Conservation (phyloP, 1,140 invertebrate species). For the Drosophila littoralis region DNA sequence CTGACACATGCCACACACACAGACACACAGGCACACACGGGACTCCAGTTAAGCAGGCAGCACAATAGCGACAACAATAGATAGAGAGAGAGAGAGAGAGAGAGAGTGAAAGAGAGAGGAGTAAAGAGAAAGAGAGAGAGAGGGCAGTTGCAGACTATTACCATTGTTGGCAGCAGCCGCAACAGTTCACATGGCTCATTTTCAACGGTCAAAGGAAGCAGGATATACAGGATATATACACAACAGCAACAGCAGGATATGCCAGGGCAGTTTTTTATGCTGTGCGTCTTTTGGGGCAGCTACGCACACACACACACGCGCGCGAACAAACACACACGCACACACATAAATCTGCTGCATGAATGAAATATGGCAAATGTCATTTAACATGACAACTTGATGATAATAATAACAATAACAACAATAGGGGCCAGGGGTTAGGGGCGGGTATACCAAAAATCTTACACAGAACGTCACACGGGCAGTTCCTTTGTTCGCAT, state of each 20-base stretch:
- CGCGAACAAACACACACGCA: conserved; percentile 8
- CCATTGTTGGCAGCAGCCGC: conserved; percentile 57
- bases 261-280: conserved; percentile 48
- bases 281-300: conserved; percentile 18
- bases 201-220: conserved; percentile 76
- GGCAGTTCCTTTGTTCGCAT: conserved; percentile 17
- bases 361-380: conserved; percentile 83
- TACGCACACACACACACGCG: conserved; percentile 22
- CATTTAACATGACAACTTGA: conserved; percentile 84
- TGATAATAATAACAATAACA: conserved; percentile 75
- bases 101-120: background rate
- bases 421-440: conserved; percentile 33
- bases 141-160: conserved; percentile 23
- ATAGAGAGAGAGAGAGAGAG: conserved; percentile 11
- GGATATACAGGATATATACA: conserved; percentile 40
- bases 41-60: conserved; percentile 51
- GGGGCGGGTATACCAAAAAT: conserved; percentile 51
- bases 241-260: conserved; percentile 39
- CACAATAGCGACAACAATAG: conserved; percentile 49
- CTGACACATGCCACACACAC: conserved; percentile 73
- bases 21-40: conserved; percentile 18
- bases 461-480: conserved; percentile 21
- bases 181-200: conserved; percentile 80
- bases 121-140: background rate
- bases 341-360: conserved; percentile 53